Conservation (phyloP, 2,797 vertebrate species). For the Sebastes paucispinis region DNA sequence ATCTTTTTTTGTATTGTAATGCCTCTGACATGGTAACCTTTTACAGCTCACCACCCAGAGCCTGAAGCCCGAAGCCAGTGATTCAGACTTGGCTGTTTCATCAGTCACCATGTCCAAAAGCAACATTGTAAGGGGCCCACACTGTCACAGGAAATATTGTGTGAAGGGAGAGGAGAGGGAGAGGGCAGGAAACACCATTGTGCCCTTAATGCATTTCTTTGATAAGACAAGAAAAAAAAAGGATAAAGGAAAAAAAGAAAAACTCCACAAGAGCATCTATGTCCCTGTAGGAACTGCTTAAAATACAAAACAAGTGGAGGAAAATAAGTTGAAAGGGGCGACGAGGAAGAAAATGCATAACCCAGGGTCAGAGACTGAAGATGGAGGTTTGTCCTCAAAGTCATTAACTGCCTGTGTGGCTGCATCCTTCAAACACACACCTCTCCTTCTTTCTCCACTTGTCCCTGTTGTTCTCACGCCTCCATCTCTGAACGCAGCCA, state of each 20-base stretch:
- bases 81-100: slow-evolving; percentile 75
- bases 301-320: slow-evolving; percentile 50
- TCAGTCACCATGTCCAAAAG: slow-evolving; percentile 72
- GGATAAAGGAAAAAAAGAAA: background rate
- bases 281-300: slow-evolving; percentile 39
- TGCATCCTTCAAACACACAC: slow-evolving; percentile 46
- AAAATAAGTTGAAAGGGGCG: slow-evolving; percentile 29
- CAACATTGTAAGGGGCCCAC: slow-evolving; percentile 52
- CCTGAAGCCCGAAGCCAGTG: slow-evolving; percentile 57
- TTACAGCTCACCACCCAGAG: slow-evolving; percentile 63
- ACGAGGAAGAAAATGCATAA: slow-evolving; percentile 42
- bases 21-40: slow-evolving; percentile 68
- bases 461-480: slow-evolving; percentile 40
- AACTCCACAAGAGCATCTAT: slow-evolving; percentile 16
- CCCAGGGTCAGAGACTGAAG: slow-evolving; percentile 57
- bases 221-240: slow-evolving; percentile 47
- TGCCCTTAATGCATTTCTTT: slow-evolving; percentile 70
- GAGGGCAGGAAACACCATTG: slow-evolving; percentile 50
- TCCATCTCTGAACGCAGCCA: slow-evolving; percentile 44
- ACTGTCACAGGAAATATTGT: slow-evolving; percentile 67
- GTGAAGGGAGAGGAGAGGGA: slow-evolving; percentile 45
- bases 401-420: slow-evolving; percentile 62
- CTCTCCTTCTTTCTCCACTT: slow-evolving; percentile 13
- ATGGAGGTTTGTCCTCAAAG: slow-evolving; percentile 68
- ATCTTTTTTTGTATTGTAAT: slow-evolving; percentile 45